Conservation (phyloP, 2,888 invertebrate species). For the Escarpia spicata region DNA sequence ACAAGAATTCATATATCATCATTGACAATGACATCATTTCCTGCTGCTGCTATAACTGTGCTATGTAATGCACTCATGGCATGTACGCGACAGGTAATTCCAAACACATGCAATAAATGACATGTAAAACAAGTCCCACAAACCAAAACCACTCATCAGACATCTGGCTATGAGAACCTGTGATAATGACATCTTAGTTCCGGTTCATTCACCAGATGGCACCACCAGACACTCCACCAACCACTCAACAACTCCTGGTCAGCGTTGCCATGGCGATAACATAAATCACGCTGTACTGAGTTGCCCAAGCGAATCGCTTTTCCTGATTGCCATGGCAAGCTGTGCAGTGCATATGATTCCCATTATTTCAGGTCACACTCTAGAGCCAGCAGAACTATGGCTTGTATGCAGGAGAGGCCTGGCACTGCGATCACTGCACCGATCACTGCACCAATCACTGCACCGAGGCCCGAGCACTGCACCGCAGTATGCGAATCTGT, state of each 20-base stretch:
- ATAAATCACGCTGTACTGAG: neutral
- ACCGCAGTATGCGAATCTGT: no score
- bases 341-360: constrained; percentile 5
- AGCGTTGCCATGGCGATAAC: neutral
- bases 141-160: neutral
- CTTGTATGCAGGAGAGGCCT: neutral
- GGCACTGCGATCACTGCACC: neutral
- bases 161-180: neutral
- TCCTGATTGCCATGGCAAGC: constrained; percentile 16
- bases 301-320: neutral
- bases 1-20: neutral
- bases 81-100: no score
- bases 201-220: neutral
- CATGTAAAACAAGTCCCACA: neutral
- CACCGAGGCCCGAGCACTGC: neutral
- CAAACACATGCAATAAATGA: neutral
- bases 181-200: neutral
- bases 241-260: neutral
- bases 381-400: neutral
- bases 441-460: neutral
- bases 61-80: no score
- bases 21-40: no score
- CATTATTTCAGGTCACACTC: neutral
- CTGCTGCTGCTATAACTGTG: no score
- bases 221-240: neutral